Evolutionary conservation across 2,113 vertebrate genomes (phyloP).

Genomic region (Ardeotis arabs): DNA sequence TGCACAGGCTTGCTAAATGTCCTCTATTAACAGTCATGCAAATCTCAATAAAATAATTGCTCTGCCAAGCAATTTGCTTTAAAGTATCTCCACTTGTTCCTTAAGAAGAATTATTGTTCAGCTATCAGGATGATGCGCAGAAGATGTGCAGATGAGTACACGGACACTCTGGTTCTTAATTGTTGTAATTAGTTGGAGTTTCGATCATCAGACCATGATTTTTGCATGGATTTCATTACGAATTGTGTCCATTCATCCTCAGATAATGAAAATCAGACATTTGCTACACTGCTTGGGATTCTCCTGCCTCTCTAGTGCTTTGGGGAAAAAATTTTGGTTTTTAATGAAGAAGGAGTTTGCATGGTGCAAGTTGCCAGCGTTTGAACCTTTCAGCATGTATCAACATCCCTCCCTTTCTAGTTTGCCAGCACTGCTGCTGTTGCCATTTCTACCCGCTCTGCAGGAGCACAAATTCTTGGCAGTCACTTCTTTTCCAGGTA

Average conservation of each 20-base stretch:
- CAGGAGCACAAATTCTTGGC: background rate
- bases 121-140: background rate
- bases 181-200: conserved; percentile 28
- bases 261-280: background rate
- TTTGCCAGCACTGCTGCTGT: background rate
- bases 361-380: background rate
- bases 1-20: background rate
- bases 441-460: background rate
- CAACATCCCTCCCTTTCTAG: background rate
- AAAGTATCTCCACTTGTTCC: background rate
- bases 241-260: background rate
- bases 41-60: background rate
- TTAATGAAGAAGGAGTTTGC: background rate
- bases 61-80: conserved; percentile 7
- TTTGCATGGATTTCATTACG: background rate
- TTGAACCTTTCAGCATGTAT: background rate
- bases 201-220: background rate
- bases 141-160: background rate
- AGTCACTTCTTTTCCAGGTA: background rate
- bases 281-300: background rate
- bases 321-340: background rate
- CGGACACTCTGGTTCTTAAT: background rate
- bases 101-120: background rate
- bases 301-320: background rate
- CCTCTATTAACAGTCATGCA: background rate